Percentiles rank a stretch among this genome's conserved stretches.
Conservation (phyloP, 2,113 vertebrate genomes). For the Rhinogobius similis region DNA sequence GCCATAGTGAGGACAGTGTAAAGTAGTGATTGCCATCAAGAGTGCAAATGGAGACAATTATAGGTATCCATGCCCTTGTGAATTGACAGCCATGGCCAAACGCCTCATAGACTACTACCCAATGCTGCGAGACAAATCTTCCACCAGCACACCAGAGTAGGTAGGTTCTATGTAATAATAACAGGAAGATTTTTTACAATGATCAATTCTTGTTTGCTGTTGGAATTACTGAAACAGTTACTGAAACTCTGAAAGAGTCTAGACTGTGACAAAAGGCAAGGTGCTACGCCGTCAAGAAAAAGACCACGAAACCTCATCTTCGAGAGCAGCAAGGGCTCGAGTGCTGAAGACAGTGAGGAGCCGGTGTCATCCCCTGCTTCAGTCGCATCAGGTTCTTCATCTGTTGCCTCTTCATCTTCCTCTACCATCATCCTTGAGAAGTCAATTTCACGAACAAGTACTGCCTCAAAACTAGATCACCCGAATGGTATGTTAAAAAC, state of each 20-base stretch:
- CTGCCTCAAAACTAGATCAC: neutral
- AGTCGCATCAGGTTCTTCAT: too few relatives aligned
- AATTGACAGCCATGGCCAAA: slow-evolving; percentile 36
- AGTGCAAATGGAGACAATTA: slow-evolving; percentile 23
- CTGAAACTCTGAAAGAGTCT: slow-evolving; percentile 29
- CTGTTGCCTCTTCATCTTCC: too few relatives aligned
- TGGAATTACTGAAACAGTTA: slow-evolving; percentile 46
- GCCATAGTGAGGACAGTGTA: too few relatives aligned
- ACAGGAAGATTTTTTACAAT: neutral
- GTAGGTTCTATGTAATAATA: neutral
- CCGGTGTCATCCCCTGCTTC: neutral
- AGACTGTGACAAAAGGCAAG: slow-evolving; percentile 32
- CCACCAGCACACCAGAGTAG: slow-evolving; percentile 7
- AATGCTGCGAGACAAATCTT: slow-evolving; percentile 16
- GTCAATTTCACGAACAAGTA: neutral
- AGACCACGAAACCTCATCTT: slow-evolving; percentile 6
- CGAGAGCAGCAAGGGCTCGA: neutral
- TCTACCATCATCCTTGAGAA: neutral
- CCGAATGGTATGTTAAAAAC: neutral
- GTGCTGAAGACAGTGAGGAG: neutral
- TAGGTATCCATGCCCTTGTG: slow-evolving; percentile 31
- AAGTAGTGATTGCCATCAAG: slow-evolving; percentile 40
- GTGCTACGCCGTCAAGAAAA: slow-evolving; percentile 25
- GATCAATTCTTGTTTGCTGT: slow-evolving; percentile 9
- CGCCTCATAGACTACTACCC: slow-evolving; percentile 29